Evolutionary conservation across 2,888 invertebrate species (phyloP).

Genomic region (Plemyria rubiginata): DNA sequence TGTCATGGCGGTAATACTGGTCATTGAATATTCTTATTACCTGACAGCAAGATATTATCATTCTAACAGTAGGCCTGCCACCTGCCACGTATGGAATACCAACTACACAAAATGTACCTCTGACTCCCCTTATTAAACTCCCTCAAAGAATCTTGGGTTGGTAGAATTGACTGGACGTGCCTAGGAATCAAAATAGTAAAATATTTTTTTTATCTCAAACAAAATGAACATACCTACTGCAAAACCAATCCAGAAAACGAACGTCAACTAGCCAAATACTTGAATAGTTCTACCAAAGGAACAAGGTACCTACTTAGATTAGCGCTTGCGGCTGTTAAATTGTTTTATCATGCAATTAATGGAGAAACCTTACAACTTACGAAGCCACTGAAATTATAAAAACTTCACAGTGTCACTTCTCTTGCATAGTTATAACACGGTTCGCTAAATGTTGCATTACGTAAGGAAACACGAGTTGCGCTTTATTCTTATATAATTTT

Average conservation of each 20-base stretch:
- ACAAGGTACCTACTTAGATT: background rate
- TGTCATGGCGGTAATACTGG: background rate
- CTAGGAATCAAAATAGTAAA: no score
- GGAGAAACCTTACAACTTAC: conserved; percentile 18
- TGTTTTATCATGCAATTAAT: conserved; percentile 14
- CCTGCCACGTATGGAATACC: no score
- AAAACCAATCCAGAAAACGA: background rate
- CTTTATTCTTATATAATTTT: conserved; percentile 68
- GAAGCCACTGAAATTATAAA: conserved; percentile 37
- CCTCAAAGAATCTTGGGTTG: no score
- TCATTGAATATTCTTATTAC: no score
- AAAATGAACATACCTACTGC: background rate
- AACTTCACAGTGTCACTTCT: conserved; percentile 44
- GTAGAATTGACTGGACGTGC: no score
- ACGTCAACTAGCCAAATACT: no score
- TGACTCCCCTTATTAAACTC: no score
- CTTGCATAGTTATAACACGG: conserved; percentile 51
- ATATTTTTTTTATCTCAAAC: no score
- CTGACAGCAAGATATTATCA: no score
- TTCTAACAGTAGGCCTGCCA: no score
- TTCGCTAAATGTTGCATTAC: conserved; percentile 51
- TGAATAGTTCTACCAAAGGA: no score
- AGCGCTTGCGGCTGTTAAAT: conserved; percentile 1
- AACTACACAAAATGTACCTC: no score
- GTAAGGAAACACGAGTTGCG: conserved; percentile 65